Evolutionary conservation across 2,888 invertebrate species (phyloP), one percentile per base, ranked within the genome.

Genomic region (Xylota sylvarum): DNA sequence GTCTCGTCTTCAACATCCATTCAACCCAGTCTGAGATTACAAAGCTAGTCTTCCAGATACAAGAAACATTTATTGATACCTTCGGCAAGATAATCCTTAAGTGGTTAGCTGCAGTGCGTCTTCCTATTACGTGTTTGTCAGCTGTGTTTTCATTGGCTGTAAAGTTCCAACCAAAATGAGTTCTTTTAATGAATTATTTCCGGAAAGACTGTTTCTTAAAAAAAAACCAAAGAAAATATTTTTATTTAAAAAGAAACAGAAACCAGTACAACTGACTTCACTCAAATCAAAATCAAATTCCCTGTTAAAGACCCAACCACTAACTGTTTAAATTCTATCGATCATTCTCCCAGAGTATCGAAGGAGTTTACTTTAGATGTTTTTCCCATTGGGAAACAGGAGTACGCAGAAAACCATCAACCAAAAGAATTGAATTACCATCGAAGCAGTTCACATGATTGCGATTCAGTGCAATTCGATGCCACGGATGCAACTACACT

Each of bases 341-440:
- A 67, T 67, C 65, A 65, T 50, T 50, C 58, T 80, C 58, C 65
- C 35, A 35, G 58, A 60, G 40, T 40, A 40, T n/a, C 27, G 46
- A 17, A 40, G 6, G 73, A 73, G 48, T 60, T 74, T 64, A 30
- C 30, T 64, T 48, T 27, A 70, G n/a, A 30, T 62, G 12, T 30
- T 43, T 58, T 64, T 12, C 27, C 48, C 55, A 40, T 37, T 60
- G 55, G 32, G 48, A 70, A 62, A 37, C n/a, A n/a, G 23, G 27
- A 60, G 27, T 35, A 72, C 37, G 19, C 50, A 58, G 52, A 30
- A 56, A 65, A 65, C 72, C 72, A 83, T 83, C 72, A 78, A 52
- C 58, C 43, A 60, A 73, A 65, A 58, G 78, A 79, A 83, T 83
- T 83, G 83, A 79, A 79, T 83, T 83, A 78, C 78, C 48, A 58